Base-by-base conservation (phyloP, 2,113 vertebrate genomes). In the Amia ocellicauda region DNA sequence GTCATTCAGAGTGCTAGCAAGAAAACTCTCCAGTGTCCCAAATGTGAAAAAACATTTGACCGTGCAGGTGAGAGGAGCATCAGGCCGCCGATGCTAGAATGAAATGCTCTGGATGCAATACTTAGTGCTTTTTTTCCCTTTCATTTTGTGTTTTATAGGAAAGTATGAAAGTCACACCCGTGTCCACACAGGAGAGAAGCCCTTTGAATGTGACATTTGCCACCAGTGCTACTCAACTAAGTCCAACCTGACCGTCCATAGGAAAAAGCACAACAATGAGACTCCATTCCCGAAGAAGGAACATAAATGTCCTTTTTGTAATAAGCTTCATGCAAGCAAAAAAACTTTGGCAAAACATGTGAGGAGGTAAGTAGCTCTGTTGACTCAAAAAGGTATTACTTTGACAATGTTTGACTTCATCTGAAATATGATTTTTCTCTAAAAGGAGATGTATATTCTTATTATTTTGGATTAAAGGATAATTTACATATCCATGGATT, bases 151-250 rank as follows among this genome's bases (percentile, higher is more conserved):
- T 59, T 47, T 64, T 70, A 1, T 62, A 99, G 97, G 94, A 50
- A 99, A 99, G 74, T 98, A 98, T 0, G 93, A 97, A 83, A 98
- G 93, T 78, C 97, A 99, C 71, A 96, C 93, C 3, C 85, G 96
- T 58, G 97, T 98, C 5, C 97, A 99, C 86, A 99, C 96, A 0
- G 94, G 96, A 36, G 97, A 99, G 78, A 99, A 98, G 67, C 97
- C 95, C 4, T 98, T 98, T 83, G 93, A 98, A 74, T 99, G 97
- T 82, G 95, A 99, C 72, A 81, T 99, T 74, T 99, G 97, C 80
- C 91, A 93, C 17, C 94, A 98, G 82, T 88, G 92, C 66, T 99
- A 98, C 80, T 98, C 97, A 11, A 99, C 97, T 7, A 99, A 99
- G 81, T 99, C 96, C 60, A 98, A 98, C 86, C 87, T 99, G 76